Evolutionary conservation across 2,797 vertebrate species (phyloP).

Genomic region (Pipistrellus nathusii): DNA sequence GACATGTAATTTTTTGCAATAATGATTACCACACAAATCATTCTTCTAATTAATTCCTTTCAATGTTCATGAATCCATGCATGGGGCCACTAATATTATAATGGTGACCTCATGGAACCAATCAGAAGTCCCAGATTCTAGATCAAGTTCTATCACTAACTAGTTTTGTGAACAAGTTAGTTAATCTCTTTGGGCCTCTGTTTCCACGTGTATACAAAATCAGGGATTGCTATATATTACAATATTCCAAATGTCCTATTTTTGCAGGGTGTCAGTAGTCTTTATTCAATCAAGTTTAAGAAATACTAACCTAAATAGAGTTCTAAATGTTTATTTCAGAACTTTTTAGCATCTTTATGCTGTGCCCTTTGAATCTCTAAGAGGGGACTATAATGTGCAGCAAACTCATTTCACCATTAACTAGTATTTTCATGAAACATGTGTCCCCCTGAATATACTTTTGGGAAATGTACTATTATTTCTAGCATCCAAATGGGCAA

Average conservation of each 20-base stretch:
- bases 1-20: too few relatives aligned
- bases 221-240: constrained; percentile 39
- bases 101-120: constrained; percentile 21
- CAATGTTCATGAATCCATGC: too few relatives aligned
- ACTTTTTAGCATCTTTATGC: constrained; percentile 24
- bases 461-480: not conserved
- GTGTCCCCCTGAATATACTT: not conserved
- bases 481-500: not conserved
- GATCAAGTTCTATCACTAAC: not conserved
- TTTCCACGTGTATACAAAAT: not conserved
- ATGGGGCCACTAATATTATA: too few relatives aligned
- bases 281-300: constrained; percentile 37
- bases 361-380: constrained; percentile 19
- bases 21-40: too few relatives aligned
- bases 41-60: too few relatives aligned
- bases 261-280: not conserved
- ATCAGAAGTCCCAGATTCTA: constrained; percentile 22
- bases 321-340: constrained; percentile 40
- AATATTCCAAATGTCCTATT: not conserved
- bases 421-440: not conserved
- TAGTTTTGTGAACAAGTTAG: not conserved
- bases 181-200: not conserved
- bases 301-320: constrained; percentile 8
- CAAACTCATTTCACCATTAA: constrained; percentile 2
- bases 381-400: not conserved